A percentile compares a stretch with the other conserved stretches of the same genome.
Evolutionary conservation across 2,888 invertebrate species (phyloP).

Genomic region (Drosophila limbata): DNA sequence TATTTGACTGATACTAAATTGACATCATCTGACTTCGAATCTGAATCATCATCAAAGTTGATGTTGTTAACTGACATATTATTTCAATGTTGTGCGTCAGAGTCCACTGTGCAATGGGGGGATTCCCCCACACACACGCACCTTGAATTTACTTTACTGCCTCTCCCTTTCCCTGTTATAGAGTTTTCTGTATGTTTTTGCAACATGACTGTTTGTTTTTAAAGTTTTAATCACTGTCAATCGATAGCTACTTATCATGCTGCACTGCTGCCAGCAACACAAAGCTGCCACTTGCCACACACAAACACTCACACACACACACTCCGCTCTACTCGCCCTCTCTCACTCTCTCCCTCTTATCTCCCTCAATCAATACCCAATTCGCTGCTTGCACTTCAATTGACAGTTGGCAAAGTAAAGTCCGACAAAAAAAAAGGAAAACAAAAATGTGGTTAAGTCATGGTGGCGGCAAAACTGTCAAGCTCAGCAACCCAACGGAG

Average conservation of each 20-base stretch:
- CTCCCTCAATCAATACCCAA: conserved; percentile 33
- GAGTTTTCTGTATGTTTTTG: conserved; percentile 46
- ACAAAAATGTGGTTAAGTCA: conserved; percentile 54
- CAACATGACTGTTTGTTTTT: conserved; percentile 78
- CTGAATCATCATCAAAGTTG: no score
- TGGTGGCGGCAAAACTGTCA: conserved; percentile 71
- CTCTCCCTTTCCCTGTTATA: background rate
- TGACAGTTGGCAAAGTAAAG: conserved; percentile 57
- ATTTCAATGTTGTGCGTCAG: no score
- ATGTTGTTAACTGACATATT: no score
- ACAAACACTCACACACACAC: conserved; percentile 6
- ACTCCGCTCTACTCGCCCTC: background rate
- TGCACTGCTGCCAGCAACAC: conserved; percentile 48
- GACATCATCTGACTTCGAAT: no score
- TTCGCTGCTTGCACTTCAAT: conserved; percentile 48
- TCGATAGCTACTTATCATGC: conserved; percentile 80
- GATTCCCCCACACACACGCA: conserved; percentile 7
- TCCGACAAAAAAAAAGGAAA: conserved; percentile 7
- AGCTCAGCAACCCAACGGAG: conserved; percentile 36
- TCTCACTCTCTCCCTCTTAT: background rate
- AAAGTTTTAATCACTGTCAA: conserved; percentile 81
- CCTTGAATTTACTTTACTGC: background rate
- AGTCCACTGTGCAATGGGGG: conserved; percentile 5
- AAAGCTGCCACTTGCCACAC: conserved; percentile 16
- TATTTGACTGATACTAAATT: no score